Conservation (phyloP, 2,113 vertebrate genomes). For the Pontoporia blainvillei region DNA sequence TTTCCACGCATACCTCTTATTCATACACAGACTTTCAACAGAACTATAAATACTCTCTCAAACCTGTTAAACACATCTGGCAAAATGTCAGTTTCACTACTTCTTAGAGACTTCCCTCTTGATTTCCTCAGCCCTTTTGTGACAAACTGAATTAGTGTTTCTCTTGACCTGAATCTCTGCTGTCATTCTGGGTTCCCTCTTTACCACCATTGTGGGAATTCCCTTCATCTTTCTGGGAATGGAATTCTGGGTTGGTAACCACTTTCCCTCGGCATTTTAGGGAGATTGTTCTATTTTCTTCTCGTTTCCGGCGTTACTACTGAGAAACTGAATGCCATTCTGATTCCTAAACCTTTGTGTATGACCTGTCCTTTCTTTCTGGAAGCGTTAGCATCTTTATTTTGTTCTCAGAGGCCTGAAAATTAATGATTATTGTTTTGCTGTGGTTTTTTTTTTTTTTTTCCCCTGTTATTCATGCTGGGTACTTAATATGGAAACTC, state of each 20-base stretch:
- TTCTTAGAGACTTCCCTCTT: neutral
- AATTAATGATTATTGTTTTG: neutral
- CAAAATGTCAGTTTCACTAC: neutral
- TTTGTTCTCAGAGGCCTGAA: neutral
- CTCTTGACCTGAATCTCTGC: neutral
- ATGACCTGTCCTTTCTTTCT: neutral
- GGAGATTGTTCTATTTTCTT: neutral
- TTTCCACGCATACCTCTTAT: neutral
- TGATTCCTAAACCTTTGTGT: neutral
- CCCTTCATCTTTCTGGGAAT: neutral
- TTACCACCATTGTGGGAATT: neutral
- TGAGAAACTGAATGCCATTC: neutral
- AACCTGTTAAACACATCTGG: neutral
- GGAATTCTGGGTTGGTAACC: neutral
- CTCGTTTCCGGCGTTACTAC: neutral
- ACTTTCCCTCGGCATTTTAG: neutral
- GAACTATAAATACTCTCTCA: neutral
- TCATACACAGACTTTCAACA: neutral
- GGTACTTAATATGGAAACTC: neutral
- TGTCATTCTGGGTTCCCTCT: neutral
- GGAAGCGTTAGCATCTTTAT: neutral
- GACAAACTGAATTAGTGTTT: neutral
- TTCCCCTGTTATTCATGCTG: neutral
- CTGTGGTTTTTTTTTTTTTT: accelerated
- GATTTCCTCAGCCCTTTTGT: neutral